These are phyloP conservation scores for Cyprinodon tularosa DNA, from an alignment of 2,113 vertebrate species.

Conservation along the genomic window DNA sequence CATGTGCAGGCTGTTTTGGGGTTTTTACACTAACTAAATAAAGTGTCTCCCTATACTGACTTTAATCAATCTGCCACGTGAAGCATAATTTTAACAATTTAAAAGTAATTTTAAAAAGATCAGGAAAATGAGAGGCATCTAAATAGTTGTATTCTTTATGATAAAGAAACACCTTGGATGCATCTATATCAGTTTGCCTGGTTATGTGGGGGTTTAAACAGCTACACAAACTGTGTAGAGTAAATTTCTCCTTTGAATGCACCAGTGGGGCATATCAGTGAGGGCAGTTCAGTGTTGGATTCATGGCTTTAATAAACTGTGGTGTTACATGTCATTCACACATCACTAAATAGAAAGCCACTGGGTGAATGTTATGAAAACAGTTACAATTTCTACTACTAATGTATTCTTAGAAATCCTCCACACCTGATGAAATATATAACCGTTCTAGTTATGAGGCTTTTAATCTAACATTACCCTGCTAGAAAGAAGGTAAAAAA, in stretches of 20 bases:
- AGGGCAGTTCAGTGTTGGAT: conserved; percentile 18
- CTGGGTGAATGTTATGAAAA: not conserved
- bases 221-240: not conserved
- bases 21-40: no score
- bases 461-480: not conserved
- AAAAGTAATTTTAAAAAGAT: no score
- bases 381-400: not conserved
- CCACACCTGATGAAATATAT: not conserved
- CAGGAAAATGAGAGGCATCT: not conserved
- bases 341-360: not conserved
- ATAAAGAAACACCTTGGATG: not conserved
- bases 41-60: no score
- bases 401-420: not conserved
- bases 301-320: conserved; percentile 39
- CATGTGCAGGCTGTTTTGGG: no score
- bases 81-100: not conserved
- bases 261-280: not conserved
- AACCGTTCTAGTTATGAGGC: not conserved
- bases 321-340: not conserved
- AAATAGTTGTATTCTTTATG: not conserved
- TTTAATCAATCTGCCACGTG: not conserved
- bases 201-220: not conserved
- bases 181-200: not conserved
- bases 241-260: not conserved
- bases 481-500: not conserved